Evolutionary conservation across 2,113 vertebrate species (phyloP).

Genomic region (Neodon shergylaensis): DNA sequence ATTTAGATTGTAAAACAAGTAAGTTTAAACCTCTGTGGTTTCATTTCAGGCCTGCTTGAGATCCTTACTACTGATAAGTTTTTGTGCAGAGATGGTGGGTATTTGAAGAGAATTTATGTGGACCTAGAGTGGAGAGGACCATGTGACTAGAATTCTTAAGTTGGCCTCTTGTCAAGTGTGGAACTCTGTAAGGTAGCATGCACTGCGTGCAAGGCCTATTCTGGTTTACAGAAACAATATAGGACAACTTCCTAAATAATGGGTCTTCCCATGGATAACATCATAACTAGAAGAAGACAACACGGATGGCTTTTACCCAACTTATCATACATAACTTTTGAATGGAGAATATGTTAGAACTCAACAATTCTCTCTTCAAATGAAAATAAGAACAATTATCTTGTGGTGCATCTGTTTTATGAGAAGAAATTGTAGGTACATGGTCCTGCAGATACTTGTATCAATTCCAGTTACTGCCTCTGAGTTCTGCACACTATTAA

Average conservation of each 20-base stretch:
- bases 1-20: too few relatives aligned
- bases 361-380: not conserved
- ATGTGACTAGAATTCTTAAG: not conserved
- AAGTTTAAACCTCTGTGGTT: too few relatives aligned
- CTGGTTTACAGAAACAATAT: not conserved
- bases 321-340: not conserved
- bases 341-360: not conserved
- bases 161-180: not conserved
- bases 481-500: not conserved
- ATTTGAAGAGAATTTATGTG: not conserved
- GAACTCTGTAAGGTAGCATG: not conserved
- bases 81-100: not conserved
- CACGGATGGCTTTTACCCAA: not conserved
- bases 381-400: not conserved
- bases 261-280: not conserved
- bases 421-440: not conserved
- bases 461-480: not conserved
- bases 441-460: not conserved
- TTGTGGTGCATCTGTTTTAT: not conserved
- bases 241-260: not conserved
- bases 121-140: not conserved
- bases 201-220: not conserved
- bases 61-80: not conserved
- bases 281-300: too few relatives aligned
- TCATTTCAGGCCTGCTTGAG: not conserved